Evolutionary conservation across 2,888 invertebrate species (phyloP).

Genomic region (Lycocerus yunnanus): DNA sequence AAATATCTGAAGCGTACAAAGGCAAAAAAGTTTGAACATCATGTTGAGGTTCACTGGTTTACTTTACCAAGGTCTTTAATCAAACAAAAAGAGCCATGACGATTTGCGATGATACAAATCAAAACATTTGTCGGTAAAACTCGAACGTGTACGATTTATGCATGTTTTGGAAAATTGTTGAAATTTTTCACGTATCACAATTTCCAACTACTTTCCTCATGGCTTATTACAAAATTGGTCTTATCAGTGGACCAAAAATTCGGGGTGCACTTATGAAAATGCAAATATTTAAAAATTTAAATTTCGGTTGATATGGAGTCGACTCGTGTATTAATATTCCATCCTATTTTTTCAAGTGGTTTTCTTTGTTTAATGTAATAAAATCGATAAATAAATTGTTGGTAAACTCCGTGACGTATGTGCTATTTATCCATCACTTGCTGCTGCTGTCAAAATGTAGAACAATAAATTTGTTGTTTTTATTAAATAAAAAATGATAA

Average conservation of each 20-base stretch:
- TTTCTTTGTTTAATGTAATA: neutral
- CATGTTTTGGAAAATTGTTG: neutral
- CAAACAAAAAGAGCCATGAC: neutral
- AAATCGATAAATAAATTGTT: conserved; percentile 28
- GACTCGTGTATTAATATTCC: neutral
- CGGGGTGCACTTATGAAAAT: neutral
- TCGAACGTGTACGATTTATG: neutral
- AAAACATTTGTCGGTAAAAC: neutral
- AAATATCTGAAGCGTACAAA: no score
- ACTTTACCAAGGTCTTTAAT: neutral
- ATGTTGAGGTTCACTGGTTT: neutral
- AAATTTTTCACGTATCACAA: neutral
- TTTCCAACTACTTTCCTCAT: neutral
- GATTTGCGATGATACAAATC: neutral
- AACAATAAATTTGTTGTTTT: conserved; percentile 5
- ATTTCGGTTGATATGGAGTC: neutral
- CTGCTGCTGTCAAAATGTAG: conserved; percentile 16
- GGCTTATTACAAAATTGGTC: neutral
- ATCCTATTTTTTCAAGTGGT: neutral
- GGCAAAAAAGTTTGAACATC: no score
- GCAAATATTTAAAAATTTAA: neutral
- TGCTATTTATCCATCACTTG: neutral
- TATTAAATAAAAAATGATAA: conserved; percentile 26
- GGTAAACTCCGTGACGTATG: conserved; percentile 3
- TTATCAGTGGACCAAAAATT: neutral